phyloP scores from a whole-genome alignment of 2,797 vertebrate genomes.

The Pseudomugil tenellus region DNA sequence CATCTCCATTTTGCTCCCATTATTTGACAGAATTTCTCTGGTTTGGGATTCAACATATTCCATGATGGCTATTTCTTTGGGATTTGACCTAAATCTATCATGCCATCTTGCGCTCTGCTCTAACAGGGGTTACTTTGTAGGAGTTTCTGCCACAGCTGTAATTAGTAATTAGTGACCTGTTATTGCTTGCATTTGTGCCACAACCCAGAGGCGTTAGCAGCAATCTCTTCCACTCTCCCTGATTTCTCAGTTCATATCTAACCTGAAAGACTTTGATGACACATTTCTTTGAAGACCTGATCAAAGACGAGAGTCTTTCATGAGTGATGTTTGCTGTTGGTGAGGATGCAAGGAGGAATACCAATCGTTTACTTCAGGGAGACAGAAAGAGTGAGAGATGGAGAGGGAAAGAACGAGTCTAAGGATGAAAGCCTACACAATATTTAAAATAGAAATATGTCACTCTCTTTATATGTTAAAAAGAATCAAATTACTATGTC shows the following conservation, averaged over 20 bases:
- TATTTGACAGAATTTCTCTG: conserved; percentile 4
- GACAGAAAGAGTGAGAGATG: conserved; percentile 31
- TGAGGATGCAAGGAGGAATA: conserved; percentile 74
- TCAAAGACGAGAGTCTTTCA: conserved; percentile 82
- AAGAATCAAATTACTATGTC: neutral
- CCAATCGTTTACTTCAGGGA: conserved; percentile 58
- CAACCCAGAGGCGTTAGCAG: conserved; percentile 60
- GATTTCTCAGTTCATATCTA: conserved; percentile 72
- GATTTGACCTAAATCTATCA: conserved; percentile 20
- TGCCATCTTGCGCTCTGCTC: conserved; percentile 1
- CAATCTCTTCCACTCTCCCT: conserved; percentile 33
- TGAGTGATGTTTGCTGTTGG: conserved; percentile 79
- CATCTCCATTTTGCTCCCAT: conserved; percentile 2
- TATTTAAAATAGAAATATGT: conserved; percentile 2
- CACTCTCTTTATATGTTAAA: conserved; percentile 4
- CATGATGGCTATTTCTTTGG: conserved; percentile 22
- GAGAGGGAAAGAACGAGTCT: conserved; percentile 1
- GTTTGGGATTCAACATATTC: conserved; percentile 25
- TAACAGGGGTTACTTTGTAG: conserved; percentile 21
- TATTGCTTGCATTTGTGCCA: conserved; percentile 52
- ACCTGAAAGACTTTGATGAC: conserved; percentile 84
- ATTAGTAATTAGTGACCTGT: conserved; percentile 79
- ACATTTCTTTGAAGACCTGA: conserved; percentile 83
- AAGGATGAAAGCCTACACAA: conserved; percentile 2
- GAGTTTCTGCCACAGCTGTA: conserved; percentile 51